Conservation (phyloP, 2,888 invertebrate genomes). For the Chloromyia formosa region DNA sequence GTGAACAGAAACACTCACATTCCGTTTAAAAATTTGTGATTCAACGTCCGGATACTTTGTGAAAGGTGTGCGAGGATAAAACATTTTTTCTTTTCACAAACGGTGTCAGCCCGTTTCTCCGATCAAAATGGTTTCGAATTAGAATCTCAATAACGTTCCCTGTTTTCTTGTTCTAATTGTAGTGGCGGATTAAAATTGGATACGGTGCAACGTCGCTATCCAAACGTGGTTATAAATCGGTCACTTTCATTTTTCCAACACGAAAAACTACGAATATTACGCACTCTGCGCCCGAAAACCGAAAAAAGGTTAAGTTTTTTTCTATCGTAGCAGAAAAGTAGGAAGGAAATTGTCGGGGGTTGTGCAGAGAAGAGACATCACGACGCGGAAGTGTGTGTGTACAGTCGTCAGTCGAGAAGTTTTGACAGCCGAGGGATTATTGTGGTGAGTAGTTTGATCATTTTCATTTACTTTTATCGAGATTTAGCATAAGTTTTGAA, state of each 20-base stretch:
- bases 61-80: conserved; percentile 62
- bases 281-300: not conserved
- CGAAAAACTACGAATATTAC: not conserved
- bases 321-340: not conserved
- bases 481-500: no score
- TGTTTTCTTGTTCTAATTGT: not conserved
- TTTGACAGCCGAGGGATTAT: conserved; percentile 35
- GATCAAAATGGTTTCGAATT: no score
- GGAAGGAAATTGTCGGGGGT: not conserved
- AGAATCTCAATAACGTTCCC: no score
- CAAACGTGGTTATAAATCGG: not conserved
- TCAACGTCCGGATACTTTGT: conserved; percentile 58
- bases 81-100: conserved; percentile 55
- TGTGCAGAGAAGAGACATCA: not conserved
- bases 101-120: no score
- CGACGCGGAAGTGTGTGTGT: conserved; percentile 15
- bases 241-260: no score
- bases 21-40: conserved; percentile 59
- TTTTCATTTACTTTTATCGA: no score
- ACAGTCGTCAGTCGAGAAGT: not conserved
- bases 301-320: conserved; percentile 30
- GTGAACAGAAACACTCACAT: conserved; percentile 56
- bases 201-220: no score
- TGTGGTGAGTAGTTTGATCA: conserved; percentile 40
- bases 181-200: not conserved